Conservation (phyloP, 2,888 invertebrate genomes). For the Panopea generosa region DNA sequence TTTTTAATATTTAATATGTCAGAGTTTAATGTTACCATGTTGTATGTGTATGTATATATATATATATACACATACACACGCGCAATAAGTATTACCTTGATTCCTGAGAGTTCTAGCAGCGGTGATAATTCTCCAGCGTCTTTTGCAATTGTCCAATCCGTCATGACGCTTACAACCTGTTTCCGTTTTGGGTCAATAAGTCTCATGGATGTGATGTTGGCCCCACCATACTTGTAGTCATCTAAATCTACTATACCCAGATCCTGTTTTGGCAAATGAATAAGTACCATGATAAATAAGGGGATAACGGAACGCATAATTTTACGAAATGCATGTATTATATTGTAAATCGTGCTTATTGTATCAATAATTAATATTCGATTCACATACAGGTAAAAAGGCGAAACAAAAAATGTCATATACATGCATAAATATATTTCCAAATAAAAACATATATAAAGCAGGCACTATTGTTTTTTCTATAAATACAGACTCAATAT, state of each 20-base stretch:
- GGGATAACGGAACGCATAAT: neutral
- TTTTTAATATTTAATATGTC: no score
- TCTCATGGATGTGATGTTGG: constrained; percentile 97
- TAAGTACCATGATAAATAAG: no score
- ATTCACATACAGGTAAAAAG: no score
- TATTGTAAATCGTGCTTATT: neutral
- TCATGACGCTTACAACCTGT: constrained; percentile 72
- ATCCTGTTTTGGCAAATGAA: constrained; percentile 81
- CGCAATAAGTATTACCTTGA: constrained; percentile 71
- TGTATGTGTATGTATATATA: no score
- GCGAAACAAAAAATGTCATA: no score
- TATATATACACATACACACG: no score
- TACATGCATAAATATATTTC: no score
- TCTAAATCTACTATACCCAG: constrained; percentile 84
- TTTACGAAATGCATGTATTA: neutral
- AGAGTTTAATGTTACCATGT: no score
- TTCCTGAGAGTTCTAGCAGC: constrained; percentile 70
- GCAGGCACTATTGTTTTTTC: no score
- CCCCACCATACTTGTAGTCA: constrained; percentile 94
- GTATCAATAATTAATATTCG: no score
- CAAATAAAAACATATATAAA: no score
- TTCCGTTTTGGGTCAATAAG: constrained; percentile 85
- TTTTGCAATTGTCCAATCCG: constrained; percentile 75
- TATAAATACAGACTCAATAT: no score
- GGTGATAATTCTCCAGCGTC: constrained; percentile 71